Percentiles rank a stretch among this genome's conserved stretches.
Evolutionary conservation across 2,113 vertebrate species (phyloP).

Genomic region (Strix aluco): DNA sequence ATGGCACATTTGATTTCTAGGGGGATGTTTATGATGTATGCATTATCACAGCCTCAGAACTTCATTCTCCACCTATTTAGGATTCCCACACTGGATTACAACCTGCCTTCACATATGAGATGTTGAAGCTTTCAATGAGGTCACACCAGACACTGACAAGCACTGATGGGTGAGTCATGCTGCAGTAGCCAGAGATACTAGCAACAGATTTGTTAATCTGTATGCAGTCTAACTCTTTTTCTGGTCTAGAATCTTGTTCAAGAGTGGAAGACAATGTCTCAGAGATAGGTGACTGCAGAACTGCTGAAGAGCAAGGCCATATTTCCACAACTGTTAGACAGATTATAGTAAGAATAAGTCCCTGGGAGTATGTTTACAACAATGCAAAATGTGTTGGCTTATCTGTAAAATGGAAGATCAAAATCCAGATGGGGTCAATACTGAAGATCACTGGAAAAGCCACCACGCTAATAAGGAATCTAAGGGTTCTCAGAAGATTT

Average conservation of each 20-base stretch:
- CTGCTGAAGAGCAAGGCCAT: neutral
- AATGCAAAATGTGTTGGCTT: neutral
- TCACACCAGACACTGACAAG: conserved; percentile 74
- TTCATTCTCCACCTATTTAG: conserved; percentile 4
- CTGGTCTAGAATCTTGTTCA: conserved; percentile 67
- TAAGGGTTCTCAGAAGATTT: neutral
- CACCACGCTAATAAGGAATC: neutral
- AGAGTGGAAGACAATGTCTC: conserved; percentile 60
- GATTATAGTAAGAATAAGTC: neutral
- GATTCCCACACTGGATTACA: conserved; percentile 46
- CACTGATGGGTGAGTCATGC: conserved; percentile 78
- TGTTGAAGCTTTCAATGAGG: conserved; percentile 72
- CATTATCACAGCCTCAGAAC: neutral
- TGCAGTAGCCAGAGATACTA: conserved; percentile 76
- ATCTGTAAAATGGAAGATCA: neutral
- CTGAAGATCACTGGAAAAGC: neutral
- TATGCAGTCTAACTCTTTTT: conserved; percentile 72
- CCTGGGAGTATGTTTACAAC: neutral
- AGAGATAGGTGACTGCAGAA: conserved; percentile 28
- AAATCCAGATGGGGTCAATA: neutral
- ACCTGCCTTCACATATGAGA: conserved; percentile 22
- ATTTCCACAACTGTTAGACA: neutral
- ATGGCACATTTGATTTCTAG: neutral
- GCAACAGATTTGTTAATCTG: conserved; percentile 73
- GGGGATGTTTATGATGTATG: neutral